Base-by-base conservation (phyloP, 2,888 invertebrate species). In the Dorcus hopei region DNA sequence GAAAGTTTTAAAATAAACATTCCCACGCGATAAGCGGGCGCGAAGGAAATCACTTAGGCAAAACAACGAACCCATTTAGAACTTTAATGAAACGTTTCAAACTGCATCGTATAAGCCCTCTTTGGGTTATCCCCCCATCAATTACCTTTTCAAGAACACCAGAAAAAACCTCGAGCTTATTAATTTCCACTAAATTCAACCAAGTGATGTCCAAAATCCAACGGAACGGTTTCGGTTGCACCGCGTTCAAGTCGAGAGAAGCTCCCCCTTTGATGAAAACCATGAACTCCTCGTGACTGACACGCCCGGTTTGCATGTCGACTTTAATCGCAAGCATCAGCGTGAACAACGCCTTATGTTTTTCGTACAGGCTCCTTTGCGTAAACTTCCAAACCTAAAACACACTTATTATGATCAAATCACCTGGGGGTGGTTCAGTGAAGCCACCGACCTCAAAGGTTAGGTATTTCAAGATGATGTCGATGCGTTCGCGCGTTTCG, bases 171-270 rank as follows among this genome's bases (percentile, higher is more conserved):
- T 87, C 83, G 54, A 97, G 77, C 75, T 92, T 93, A 73, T 90
- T 93, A 16, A 97, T 91, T 78, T 95, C 95, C 0, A 97, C 96
- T 63, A 97, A 81, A 81, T 97, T 97, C 41, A 97, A 78, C 97
- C 97, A 97, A 0, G 96, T 95, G 63, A 96, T 93, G 71, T 97
- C 97, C 54, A 95, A 81, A 70, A 97, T 94, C 97, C 97, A 97
- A 68, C 87, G 87, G 72, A 94, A 95, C 0, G 96, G 96, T 78
- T 97, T 97, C 0, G 95, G 93, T 2, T 87, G 83, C 0, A 96
- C 96, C 3, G 95, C 94, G 77, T 96, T 95, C 54, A 97, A 80
- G 77, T 97, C 96, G 58, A 97, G 78, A 0, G 96, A 95, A 8
- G 97, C 97, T 1, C 97, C 97, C 39, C 96, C 97, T 81, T 97